Evolutionary conservation across 2,888 invertebrate genomes (phyloP), one percentile per base, ranked within the genome.

Genomic region (Latrodectus hesperus): DNA sequence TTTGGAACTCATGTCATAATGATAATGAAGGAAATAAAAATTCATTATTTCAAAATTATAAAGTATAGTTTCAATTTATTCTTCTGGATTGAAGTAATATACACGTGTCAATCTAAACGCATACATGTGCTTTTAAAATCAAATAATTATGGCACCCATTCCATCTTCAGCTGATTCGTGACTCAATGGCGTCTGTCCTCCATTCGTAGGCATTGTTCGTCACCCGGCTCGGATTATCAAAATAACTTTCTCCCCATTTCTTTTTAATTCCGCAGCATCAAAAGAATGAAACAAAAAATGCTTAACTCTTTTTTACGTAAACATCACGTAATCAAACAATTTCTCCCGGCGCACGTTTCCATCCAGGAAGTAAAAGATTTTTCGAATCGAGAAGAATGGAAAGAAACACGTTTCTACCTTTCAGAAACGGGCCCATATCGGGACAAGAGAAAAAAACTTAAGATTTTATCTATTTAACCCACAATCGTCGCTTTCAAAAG

Each of bases 241-340:
- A 60, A 60, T 60, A 60, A 60, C 60, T 60, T 60, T 60, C 60
- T 60, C 60, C 60, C n/a, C 60, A 60, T 60, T 60, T 60, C 60
- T 60, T 60, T 11, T 60, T 60, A 60, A 60, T 60, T 60, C n/a
- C 6, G 14, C 60, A n/a, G 60, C 60, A 60, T n/a, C 14, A 60
- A 60, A 60, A 60, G 60, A 60, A 60, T 60, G 60, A 60, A 60
- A 6, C 38, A 38, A 60, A 60, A 60, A 60, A 16, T 60, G 14
- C 60, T 16, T 16, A 12, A 60, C 60, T 60, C n/a, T 60, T 60
- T 60, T 60, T 60, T n/a, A n/a, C 60, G 60, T 60, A 60, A 60
- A 60, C 60, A 60, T 60, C 60, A 60, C 60, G 60, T 60, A 60
- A 60, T 60, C 60, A 60, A 60, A 60, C 60, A 60, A 60, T 60